Base-by-base conservation (phyloP, 2,888 invertebrate genomes). In the Drosophila meridiana region DNA sequence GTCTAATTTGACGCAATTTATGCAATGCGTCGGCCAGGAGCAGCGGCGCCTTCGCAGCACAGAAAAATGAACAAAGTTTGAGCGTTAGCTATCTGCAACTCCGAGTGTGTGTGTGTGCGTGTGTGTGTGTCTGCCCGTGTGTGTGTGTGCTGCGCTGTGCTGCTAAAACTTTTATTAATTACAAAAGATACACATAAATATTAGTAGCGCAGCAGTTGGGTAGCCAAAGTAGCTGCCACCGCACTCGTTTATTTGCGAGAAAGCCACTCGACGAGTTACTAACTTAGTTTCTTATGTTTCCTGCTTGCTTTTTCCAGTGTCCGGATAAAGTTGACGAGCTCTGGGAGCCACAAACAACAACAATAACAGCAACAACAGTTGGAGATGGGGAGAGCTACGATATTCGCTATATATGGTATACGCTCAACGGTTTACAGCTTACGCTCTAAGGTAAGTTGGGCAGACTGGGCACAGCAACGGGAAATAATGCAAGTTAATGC, bases 1-100 rank as follows among this genome's bases (percentile, higher is more conserved):
- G 87, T 87, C 90, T 90, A 88, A 90, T 87, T 87, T 87, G 89
- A 83, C 76, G 80, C 89, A 87, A 87, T 90, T 87, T 87, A 85
- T 88, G 83, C 88, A 88, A 85, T 73, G 72, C 76, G 66, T 56
- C 32, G 50, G 38, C 40, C 60, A 42, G 28, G 30, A 36, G 13
- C 1, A n/a, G n/a, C 30, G 7, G 57, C 55, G 28, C 32, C 48
- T 9, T 34, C 32, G 34, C 20, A 11, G 30, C 58, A 26, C 74
- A 72, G 73, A 85, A 73, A 83, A 88, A 88, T 81, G 76, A 83
- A 77, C 73, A 88, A 87, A 87, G 73, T 90, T 87, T 87, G 40
- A 40, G 64, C 75, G 43, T 47, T 66, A 26, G 69, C 69, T 26
- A 50, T 57, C 11, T 36, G 42, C 47, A 59, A 47, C 26, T 26